These are phyloP conservation scores for Blera fallax DNA, from an alignment of 2,888 invertebrate species.

Conservation along the genomic window DNA sequence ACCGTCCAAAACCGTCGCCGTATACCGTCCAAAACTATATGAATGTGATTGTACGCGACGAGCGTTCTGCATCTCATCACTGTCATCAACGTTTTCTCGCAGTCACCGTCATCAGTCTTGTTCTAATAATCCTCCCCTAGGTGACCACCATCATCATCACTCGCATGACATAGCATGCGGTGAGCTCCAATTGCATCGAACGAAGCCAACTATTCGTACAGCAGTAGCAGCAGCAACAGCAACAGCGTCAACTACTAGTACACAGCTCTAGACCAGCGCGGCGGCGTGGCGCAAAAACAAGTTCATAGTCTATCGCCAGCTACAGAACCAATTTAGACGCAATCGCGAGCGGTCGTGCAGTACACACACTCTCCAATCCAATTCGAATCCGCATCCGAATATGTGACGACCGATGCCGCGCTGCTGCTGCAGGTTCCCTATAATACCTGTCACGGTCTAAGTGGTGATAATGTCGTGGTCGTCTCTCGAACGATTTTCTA, in stretches of 20 bases:
- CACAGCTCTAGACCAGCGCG: conserved; percentile 9
- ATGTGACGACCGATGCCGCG: conserved; percentile 49
- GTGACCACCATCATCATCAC: conserved; percentile 41
- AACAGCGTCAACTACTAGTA: conserved; percentile 9
- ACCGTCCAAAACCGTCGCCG: conserved; percentile 37
- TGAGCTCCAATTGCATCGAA: conserved; percentile 58
- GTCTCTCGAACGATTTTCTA: conserved; percentile 26
- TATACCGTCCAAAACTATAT: conserved; percentile 29
- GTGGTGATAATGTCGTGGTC: conserved; percentile 58
- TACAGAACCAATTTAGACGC: conserved; percentile 69
- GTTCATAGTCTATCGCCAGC: conserved; percentile 59
- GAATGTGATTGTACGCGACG: neutral
- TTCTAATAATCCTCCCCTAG: conserved; percentile 53
- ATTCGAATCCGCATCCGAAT: conserved; percentile 56
- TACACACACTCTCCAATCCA: conserved; percentile 16
- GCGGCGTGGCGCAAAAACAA: conserved; percentile 51
- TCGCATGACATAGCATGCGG: conserved; percentile 60
- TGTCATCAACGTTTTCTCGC: conserved; percentile 46
- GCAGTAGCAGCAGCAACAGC: conserved; percentile 1
- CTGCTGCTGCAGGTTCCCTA: conserved; percentile 30
- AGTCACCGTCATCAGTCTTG: conserved; percentile 41
- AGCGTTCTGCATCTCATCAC: conserved; percentile 61
- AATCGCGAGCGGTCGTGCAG: conserved; percentile 63
- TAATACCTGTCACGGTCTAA: conserved; percentile 57
- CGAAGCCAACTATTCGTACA: neutral